phyloP scores from a whole-genome alignment of 1,140 invertebrate species.

The Musca vetustissima region DNA sequence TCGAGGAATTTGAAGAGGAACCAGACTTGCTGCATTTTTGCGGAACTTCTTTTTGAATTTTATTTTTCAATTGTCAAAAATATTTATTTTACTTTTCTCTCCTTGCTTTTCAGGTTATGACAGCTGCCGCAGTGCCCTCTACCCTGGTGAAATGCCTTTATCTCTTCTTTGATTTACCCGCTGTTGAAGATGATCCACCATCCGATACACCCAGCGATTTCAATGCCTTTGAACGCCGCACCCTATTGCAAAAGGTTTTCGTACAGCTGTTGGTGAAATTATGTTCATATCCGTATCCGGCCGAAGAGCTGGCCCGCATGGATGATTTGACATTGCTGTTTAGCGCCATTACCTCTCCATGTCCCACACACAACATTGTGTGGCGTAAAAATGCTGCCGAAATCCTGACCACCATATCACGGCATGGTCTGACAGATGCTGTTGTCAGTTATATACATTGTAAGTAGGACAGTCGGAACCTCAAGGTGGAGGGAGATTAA shows the following conservation, averaged over 20 bases:
- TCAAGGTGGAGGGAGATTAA: neutral
- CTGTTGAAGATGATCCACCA: constrained; percentile 74
- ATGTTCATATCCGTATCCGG: constrained; percentile 88
- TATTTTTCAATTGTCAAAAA: constrained; percentile 16
- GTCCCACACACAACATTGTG: constrained; percentile 86
- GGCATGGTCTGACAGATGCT: constrained; percentile 87
- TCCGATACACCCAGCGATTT: constrained; percentile 72
- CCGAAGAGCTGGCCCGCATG: constrained; percentile 93
- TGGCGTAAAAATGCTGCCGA: constrained; percentile 97
- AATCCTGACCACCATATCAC: constrained; percentile 92
- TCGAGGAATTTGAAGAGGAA: constrained; percentile 25
- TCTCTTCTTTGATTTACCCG: constrained; percentile 96
- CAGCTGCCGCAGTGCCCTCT: constrained; percentile 90
- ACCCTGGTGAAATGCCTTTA: constrained; percentile 98
- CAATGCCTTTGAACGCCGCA: constrained; percentile 84
- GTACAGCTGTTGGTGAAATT: constrained; percentile 93
- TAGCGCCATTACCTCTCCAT: constrained; percentile 94
- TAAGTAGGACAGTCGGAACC: constrained; percentile 59
- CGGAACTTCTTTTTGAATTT: constrained; percentile 2
- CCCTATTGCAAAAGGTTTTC: constrained; percentile 94
- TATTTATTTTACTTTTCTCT: constrained; percentile 9
- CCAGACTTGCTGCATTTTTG: constrained; percentile 28
- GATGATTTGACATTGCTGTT: constrained; percentile 96
- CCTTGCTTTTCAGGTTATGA: constrained; percentile 87
- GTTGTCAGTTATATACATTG: constrained; percentile 97